phyloP scores from a whole-genome alignment of 2,113 vertebrate species.

The Sialia sialis region DNA sequence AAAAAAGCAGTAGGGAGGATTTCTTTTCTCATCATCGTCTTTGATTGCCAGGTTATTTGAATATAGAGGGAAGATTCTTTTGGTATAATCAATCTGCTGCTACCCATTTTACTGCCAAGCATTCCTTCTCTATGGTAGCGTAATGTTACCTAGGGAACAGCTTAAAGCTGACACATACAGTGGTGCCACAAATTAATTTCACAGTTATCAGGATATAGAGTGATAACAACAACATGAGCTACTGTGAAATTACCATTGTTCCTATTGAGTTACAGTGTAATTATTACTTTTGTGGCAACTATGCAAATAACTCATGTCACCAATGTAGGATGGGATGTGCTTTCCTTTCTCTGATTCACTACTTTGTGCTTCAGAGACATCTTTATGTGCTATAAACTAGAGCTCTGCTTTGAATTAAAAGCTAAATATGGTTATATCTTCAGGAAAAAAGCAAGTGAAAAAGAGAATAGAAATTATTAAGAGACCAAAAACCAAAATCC shows the following conservation, averaged over 20 bases:
- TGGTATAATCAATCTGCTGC: conserved; percentile 61
- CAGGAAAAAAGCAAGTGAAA: not conserved
- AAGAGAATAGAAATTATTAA: not conserved
- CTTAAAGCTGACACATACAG: conserved; percentile 69
- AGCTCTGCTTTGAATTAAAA: conserved; percentile 25
- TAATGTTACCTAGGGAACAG: conserved; percentile 78
- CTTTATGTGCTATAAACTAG: conserved; percentile 41
- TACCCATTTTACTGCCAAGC: conserved; percentile 67
- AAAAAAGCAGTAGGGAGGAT: not conserved
- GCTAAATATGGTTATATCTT: not conserved
- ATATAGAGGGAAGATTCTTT: conserved; percentile 52
- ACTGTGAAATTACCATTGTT: conserved; percentile 75
- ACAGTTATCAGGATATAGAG: conserved; percentile 73
- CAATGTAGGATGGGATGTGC: conserved; percentile 32
- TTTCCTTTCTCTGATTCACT: conserved; percentile 36
- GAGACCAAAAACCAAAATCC: not conserved
- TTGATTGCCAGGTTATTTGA: conserved; percentile 50
- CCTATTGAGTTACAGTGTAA: conserved; percentile 72
- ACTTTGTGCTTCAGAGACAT: conserved; percentile 42
- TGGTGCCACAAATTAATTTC: conserved; percentile 76
- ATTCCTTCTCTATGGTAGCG: conserved; percentile 68
- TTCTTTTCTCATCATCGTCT: conserved; percentile 4
- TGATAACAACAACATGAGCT: conserved; percentile 67
- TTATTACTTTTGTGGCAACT: conserved; percentile 74
- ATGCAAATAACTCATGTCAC: conserved; percentile 66